phyloP scores from a whole-genome alignment of 2,113 vertebrate genomes.

The Cryptotis parvus region DNA sequence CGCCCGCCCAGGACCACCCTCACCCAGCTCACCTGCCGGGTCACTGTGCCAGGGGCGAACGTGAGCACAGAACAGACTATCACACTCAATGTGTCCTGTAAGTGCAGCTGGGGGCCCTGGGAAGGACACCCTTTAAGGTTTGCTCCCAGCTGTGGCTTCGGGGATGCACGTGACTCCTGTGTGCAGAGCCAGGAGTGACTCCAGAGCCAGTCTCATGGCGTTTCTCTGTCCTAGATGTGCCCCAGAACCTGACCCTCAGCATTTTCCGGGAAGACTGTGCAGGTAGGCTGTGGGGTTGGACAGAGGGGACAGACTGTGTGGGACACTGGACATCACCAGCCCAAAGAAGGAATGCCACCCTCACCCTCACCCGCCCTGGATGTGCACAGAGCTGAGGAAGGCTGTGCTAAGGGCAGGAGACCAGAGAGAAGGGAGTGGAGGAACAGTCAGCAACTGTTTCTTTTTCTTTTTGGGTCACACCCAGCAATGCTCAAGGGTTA shows the following conservation, averaged over 20 bases:
- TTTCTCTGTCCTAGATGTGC: slow-evolving; percentile 5
- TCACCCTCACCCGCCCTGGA: too few species aligned
- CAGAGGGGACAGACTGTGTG: too few species aligned
- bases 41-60: neutral
- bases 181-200: neutral
- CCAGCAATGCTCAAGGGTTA: too few species aligned
- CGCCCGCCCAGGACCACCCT: too few species aligned
- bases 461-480: too few species aligned
- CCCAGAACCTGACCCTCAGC: neutral
- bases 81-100: slow-evolving; percentile 6
- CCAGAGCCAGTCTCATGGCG: neutral
- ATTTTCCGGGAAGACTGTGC: neutral
- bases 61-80: neutral
- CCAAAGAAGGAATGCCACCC: too few species aligned
- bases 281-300: neutral
- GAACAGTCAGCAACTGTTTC: too few species aligned
- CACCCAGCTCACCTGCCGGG: neutral
- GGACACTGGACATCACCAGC: too few species aligned
- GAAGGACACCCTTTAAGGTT: neutral
- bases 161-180: too few species aligned
- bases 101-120: neutral
- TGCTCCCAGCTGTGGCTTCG: neutral
- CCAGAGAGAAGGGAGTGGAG: too few species aligned
- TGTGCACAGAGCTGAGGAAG: too few species aligned
- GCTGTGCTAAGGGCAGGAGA: too few species aligned